Evolutionary conservation across 2,888 invertebrate species (phyloP).

Genomic region (Cosmia pyralina): DNA sequence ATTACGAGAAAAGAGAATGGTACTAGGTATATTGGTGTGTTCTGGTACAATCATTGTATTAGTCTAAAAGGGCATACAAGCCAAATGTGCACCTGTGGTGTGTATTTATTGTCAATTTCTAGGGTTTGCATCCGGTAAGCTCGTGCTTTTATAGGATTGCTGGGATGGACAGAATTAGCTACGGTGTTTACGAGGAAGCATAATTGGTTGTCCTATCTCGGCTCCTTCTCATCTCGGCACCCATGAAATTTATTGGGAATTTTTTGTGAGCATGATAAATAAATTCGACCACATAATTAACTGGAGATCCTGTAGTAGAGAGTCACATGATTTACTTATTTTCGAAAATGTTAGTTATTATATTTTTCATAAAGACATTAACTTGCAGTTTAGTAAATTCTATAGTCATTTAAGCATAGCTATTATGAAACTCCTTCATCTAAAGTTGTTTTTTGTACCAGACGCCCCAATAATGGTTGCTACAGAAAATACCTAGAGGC

Average conservation of each 20-base stretch:
- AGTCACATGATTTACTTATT: background rate
- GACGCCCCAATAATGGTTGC: background rate
- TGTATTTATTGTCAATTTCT: constrained; percentile 31
- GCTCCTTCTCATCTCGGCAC: too few species aligned
- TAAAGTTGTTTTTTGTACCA: too few species aligned
- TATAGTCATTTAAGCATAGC: background rate
- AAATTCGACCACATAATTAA: too few species aligned
- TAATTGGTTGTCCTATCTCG: too few species aligned
- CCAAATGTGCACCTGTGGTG: constrained; percentile 15
- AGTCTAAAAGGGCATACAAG: constrained; percentile 15
- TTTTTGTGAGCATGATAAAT: too few species aligned
- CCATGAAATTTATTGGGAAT: too few species aligned
- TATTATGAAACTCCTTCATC: too few species aligned
- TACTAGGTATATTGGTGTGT: constrained; percentile 1
- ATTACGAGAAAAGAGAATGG: constrained; percentile 40
- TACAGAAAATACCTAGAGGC: background rate
- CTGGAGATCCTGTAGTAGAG: background rate
- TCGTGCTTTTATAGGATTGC: background rate
- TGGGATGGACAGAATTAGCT: background rate
- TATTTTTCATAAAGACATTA: background rate
- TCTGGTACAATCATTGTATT: constrained; percentile 41
- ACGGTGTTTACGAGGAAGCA: background rate
- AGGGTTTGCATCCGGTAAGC: background rate
- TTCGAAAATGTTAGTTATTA: background rate
- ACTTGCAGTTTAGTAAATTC: background rate